These are phyloP conservation scores for Kryptolebias ocellatus DNA, from an alignment of 2,797 vertebrate genomes.

Conservation along the genomic window DNA sequence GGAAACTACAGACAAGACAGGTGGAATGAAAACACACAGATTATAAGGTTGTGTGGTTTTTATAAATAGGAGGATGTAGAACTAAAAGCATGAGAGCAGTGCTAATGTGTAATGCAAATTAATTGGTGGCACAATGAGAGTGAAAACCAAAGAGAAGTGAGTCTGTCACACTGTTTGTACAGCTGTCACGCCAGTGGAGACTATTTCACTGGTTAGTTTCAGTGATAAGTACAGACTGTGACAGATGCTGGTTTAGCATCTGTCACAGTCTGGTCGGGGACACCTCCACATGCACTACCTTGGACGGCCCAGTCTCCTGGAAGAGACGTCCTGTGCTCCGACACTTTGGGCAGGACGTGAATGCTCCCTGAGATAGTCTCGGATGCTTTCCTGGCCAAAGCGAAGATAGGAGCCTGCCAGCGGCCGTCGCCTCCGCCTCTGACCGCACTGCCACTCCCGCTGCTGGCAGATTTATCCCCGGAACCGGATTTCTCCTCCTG, in stretches of 20 bases:
- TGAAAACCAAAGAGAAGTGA: background rate
- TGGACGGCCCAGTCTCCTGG: constrained; percentile 78
- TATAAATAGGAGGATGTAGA: no score
- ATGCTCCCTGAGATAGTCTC: constrained; percentile 86
- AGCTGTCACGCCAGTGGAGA: background rate
- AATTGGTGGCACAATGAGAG: no score
- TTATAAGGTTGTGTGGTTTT: no score
- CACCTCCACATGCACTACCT: constrained; percentile 64
- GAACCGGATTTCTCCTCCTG: constrained; percentile 80
- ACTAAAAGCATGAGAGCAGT: no score
- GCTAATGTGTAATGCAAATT: no score
- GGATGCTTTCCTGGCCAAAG: constrained; percentile 86
- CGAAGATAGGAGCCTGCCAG: constrained; percentile 88
- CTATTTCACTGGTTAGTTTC: no score
- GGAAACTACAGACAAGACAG: constrained; percentile 2
- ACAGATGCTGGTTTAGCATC: background rate
- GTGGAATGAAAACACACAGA: background rate
- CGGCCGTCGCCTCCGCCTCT: constrained; percentile 78
- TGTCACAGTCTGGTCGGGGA: no score
- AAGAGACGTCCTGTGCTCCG: constrained; percentile 77
- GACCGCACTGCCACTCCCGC: constrained; percentile 39
- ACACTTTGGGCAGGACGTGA: constrained; percentile 84
- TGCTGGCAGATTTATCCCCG: constrained; percentile 67
- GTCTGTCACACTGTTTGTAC: background rate
- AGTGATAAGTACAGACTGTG: no score